Evolutionary conservation across 2,888 invertebrate species (phyloP), one percentile per base, ranked within the genome.

Genomic region (Drosophila cracens): DNA sequence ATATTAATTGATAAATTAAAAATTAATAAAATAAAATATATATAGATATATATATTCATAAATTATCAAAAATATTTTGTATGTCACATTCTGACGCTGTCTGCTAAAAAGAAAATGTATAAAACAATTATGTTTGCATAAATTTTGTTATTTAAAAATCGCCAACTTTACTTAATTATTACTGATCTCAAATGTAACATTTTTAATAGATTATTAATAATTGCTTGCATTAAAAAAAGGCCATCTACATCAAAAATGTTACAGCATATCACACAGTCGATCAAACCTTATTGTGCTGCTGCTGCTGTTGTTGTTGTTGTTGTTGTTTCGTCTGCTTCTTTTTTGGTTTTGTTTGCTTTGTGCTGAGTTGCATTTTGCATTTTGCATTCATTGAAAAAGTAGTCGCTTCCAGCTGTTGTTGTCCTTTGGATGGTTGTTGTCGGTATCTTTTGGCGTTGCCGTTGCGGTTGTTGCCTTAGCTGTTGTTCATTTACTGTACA

Each of bases 361-460:
- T 51, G 33, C 49, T 52, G 33, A 54, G 70, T 52, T 70, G 54
- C 71, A 62, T 65, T 63, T 71, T 65, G 46, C 54, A 21, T 52
- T 48, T 54, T 71, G 62, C 52, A 56, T 53, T 54, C 51, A 34
- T 25, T 31, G 46, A 48, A 58, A 70, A 58, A 43, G 48, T 49
- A 48, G 10, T 46, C 52, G n/a, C 53, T 62, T 49, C 33, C 27
- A 51, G 60, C 52, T 64, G 38, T 31, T 49, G 38, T 46, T 49
- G 57, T 46, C 1, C 21, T 38, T 63, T 40, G 34, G 27, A 43
- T 33, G 62, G 25, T 16, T 52, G 36, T 65, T 57, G 51, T 31
- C 48, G 36, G 53, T 53, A 49, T 27, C 11, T 36, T 38, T 36
- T 64, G 40, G 33, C 33, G 33, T 36, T 43, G 11, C 49, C 68